phyloP scores from a whole-genome alignment of 2,888 invertebrate genomes.

The Drosophila dives region DNA sequence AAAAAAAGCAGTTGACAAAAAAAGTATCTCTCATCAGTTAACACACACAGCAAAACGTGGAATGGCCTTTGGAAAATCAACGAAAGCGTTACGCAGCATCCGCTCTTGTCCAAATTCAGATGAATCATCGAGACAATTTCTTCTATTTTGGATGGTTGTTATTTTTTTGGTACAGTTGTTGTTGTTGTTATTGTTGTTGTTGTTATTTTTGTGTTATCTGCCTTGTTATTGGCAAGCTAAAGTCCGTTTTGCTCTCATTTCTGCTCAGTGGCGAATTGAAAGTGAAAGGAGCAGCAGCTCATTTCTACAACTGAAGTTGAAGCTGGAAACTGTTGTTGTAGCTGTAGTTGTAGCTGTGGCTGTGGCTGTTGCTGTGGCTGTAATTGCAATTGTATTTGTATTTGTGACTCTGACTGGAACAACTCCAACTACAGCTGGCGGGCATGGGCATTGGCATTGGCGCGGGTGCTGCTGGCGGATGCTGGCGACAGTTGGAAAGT shows the following conservation, averaged over 20 bases:
- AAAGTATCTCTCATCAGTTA: conserved; percentile 28
- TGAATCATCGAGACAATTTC: conserved; percentile 69
- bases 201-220: conserved; percentile 31
- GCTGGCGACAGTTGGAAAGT: conserved; percentile 75
- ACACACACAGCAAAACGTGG: conserved; percentile 12
- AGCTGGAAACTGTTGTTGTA: conserved; percentile 20
- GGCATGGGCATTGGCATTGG: conserved; percentile 60
- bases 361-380: conserved; percentile 11
- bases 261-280: conserved; percentile 64
- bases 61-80: conserved; percentile 76
- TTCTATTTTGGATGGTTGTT: conserved; percentile 64
- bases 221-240: conserved; percentile 59
- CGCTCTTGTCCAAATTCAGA: conserved; percentile 48
- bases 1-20: conserved; percentile 56
- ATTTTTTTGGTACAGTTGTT: conserved; percentile 20
- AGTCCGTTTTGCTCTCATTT: conserved; percentile 79
- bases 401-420: conserved; percentile 33
- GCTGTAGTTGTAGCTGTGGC: neutral
- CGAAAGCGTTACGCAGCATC: conserved; percentile 44
- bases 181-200: conserved; percentile 29
- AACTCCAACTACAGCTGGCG: conserved; percentile 37
- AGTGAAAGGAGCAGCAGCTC: conserved; percentile 76
- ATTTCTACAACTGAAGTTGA: conserved; percentile 63
- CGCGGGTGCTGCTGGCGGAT: conserved; percentile 73
- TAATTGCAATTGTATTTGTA: conserved; percentile 13